A percentile compares a stretch with the other conserved stretches of the same genome.
phyloP scores from a whole-genome alignment of 2,113 vertebrate genomes.

The Alouatta palliata region DNA sequence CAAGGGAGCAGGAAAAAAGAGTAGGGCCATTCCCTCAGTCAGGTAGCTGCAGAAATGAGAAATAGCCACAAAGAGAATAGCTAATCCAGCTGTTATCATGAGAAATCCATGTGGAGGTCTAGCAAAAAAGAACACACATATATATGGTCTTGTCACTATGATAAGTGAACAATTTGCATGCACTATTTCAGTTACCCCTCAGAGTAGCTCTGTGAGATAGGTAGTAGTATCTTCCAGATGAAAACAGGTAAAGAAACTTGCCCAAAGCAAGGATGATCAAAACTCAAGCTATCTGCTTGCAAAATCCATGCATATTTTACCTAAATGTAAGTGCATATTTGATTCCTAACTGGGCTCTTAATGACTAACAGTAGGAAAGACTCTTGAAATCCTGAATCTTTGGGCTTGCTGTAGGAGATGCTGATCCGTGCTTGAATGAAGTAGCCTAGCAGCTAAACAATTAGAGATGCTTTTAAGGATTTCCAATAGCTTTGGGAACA shows the following conservation, averaged over 20 bases:
- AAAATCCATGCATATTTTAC: not conserved
- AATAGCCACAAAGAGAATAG: not conserved
- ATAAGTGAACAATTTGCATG: not conserved
- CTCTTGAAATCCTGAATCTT: not conserved
- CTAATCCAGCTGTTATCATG: no score
- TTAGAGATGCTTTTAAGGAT: not conserved
- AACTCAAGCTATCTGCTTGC: not conserved
- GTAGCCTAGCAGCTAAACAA: not conserved
- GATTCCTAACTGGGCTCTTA: not conserved
- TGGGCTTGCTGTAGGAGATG: not conserved
- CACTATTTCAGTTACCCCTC: not conserved
- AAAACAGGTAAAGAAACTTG: not conserved
- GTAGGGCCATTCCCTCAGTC: not conserved
- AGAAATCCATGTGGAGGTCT: not conserved
- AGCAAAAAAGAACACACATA: not conserved
- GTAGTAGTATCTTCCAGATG: not conserved
- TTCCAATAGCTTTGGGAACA: not conserved
- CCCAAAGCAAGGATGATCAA: not conserved
- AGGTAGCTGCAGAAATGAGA: not conserved
- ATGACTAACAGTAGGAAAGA: not conserved
- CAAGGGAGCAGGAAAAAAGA: not conserved
- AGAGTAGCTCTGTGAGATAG: not conserved
- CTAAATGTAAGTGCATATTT: not conserved
- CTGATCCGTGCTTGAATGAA: not conserved
- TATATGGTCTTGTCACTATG: not conserved